Conservation (phyloP, 1,140 invertebrate species). For the Vollenhovia emeryi region DNA sequence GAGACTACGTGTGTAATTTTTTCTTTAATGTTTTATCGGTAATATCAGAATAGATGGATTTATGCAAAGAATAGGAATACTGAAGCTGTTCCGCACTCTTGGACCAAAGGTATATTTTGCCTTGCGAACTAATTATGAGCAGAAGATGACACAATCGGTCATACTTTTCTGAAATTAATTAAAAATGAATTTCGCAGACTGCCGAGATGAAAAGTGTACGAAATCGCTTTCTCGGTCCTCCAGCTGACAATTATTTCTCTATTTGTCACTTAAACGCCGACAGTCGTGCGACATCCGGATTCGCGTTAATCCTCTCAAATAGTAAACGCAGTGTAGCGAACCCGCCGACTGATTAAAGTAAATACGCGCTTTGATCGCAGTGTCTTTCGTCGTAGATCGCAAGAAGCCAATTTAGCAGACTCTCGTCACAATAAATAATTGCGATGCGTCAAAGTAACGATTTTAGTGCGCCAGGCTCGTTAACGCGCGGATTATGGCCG, state of each 20-base stretch:
- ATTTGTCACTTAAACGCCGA: background rate
- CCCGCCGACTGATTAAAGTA: slow-evolving; percentile 33
- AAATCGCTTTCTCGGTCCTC: no score
- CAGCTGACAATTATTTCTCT: background rate
- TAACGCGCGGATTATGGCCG: slow-evolving; percentile 51
- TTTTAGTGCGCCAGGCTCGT: slow-evolving; percentile 51
- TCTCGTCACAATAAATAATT: slow-evolving; percentile 59
- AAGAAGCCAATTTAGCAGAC: slow-evolving; percentile 50
- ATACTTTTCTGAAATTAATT: background rate
- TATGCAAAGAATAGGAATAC: background rate
- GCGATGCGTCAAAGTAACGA: slow-evolving; percentile 56
- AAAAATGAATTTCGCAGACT: background rate
- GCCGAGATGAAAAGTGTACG: no score
- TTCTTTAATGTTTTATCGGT: background rate
- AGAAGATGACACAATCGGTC: background rate
- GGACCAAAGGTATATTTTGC: background rate
- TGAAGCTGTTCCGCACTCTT: no score
- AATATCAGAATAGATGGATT: background rate
- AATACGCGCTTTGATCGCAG: slow-evolving; percentile 45
- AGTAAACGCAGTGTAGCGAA: background rate
- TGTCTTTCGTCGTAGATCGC: slow-evolving; percentile 36
- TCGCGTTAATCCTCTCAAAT: background rate
- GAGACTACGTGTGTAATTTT: background rate
- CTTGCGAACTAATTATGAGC: no score
- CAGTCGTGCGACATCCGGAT: background rate